phyloP scores from a whole-genome alignment of 2,113 vertebrate genomes.

The Bubo bubo region DNA sequence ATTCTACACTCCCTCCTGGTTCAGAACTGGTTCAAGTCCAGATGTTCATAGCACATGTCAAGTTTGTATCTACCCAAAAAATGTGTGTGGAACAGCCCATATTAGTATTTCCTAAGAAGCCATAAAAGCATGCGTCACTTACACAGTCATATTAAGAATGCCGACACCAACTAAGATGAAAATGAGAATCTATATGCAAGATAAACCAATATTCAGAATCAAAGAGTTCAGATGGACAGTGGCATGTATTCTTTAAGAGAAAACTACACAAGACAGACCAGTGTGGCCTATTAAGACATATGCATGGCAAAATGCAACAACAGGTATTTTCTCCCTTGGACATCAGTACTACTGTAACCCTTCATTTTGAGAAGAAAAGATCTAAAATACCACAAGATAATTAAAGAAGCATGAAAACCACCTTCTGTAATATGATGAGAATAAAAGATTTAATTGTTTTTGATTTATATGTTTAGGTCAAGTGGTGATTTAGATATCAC shows the following conservation, averaged over 20 bases:
- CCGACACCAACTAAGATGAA: neutral
- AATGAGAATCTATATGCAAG: neutral
- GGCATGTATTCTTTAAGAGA: neutral
- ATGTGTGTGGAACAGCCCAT: neutral
- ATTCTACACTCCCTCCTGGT: neutral
- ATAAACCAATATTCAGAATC: neutral
- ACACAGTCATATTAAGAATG: neutral
- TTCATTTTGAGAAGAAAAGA: neutral
- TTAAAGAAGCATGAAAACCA: neutral
- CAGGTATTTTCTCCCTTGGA: neutral
- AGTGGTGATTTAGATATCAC: neutral
- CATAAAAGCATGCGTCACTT: neutral
- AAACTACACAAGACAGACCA: neutral
- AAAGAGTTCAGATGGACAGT: neutral
- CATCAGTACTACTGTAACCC: neutral
- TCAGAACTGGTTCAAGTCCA: neutral
- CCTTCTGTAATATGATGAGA: neutral
- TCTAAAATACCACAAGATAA: neutral
- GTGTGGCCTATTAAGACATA: neutral
- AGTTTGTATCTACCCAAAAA: neutral
- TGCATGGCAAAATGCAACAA: neutral
- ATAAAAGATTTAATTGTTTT: neutral
- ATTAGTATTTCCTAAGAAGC: neutral
- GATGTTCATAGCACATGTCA: neutral
- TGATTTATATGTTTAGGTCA: neutral